These are phyloP conservation scores for Luscinia megarhynchos DNA, from an alignment of 2,797 vertebrate genomes.

Conservation along the genomic window DNA sequence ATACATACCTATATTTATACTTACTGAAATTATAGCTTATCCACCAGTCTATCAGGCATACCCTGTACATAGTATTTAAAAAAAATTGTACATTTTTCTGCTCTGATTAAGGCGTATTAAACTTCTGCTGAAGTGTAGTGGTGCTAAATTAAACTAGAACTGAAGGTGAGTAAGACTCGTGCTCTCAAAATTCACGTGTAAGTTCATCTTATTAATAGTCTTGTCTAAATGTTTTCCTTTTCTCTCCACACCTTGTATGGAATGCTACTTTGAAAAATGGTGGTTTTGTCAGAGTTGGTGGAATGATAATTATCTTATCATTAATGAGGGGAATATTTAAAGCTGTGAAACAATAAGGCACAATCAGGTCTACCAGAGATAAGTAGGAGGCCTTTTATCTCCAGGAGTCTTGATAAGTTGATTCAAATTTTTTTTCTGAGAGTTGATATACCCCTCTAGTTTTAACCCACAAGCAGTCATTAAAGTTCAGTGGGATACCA, in stretches of 20 bases:
- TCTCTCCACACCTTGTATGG: neutral
- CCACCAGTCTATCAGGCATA: neutral
- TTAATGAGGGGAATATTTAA: neutral
- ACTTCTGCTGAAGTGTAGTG: neutral
- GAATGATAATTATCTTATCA: neutral
- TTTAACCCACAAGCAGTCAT: neutral
- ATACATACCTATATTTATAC: neutral
- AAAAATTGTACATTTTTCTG: neutral
- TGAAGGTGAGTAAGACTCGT: neutral
- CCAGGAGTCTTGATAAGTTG: neutral
- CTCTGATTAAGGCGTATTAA: neutral
- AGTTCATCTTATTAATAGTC: neutral
- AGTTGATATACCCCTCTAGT: neutral
- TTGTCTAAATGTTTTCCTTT: slow-evolving; percentile 2
- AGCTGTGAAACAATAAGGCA: neutral
- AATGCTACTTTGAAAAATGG: neutral
- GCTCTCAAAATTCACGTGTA: neutral
- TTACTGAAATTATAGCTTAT: neutral
- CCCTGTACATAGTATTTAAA: neutral
- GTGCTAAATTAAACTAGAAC: slow-evolving; percentile 19
- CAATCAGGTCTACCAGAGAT: neutral
- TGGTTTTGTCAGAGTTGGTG: neutral
- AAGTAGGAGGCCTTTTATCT: neutral
- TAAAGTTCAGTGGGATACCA: neutral
- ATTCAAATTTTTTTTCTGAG: neutral